Evolutionary conservation across 92 coral and sea anemone genomes (phyloP), one percentile per base, ranked within the genome.

Genomic region (Scolanthus callimorphus): DNA sequence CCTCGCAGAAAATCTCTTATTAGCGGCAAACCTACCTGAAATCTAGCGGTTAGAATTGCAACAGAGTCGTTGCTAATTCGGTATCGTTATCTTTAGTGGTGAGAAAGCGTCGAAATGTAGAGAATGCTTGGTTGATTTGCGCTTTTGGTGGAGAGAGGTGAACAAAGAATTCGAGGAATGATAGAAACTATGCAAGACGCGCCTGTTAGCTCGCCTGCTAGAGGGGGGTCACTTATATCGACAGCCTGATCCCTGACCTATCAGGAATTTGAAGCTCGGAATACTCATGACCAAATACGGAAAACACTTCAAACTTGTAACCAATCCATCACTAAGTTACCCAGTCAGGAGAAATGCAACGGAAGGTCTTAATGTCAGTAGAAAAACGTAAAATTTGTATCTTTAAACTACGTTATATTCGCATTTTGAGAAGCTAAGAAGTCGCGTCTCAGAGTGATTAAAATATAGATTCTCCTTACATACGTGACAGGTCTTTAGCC

Each of bases 151-250:
- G 64, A 67, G 77, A 79, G 85, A 86, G 85, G 91, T 81, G 81
- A 90, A 81, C 82, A 87, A 88, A 89, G 92, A 84, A 92, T 92
- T 77, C 71, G 24, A 73, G 91, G 98, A 92, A 92, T 92, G 98
- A 85, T 70, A 81, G 66, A 81, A 92, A 92, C 78, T 88, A 92
- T 92, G 96, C 65, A 53, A 63, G 98, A 94, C 98, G 90, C 96
- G 96, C 90, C 83, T 88, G 62, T 77, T 73, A 72, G 59, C 74
- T 73, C 74, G 64, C 74, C 65, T 70, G 77, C 71, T 76, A 84
- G 90, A 81, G 90, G 90, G 98, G 98, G 98, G 90, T 76, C 61
- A 59, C 49, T 67, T 76, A 73, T 71, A 82, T 82, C 57, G 63
- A 74, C 50, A 29, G 49, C 78, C 55, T 82, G 80, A 76, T 74